Base-by-base conservation (phyloP, 2,113 vertebrate genomes). In the Tamias sibiricus region DNA sequence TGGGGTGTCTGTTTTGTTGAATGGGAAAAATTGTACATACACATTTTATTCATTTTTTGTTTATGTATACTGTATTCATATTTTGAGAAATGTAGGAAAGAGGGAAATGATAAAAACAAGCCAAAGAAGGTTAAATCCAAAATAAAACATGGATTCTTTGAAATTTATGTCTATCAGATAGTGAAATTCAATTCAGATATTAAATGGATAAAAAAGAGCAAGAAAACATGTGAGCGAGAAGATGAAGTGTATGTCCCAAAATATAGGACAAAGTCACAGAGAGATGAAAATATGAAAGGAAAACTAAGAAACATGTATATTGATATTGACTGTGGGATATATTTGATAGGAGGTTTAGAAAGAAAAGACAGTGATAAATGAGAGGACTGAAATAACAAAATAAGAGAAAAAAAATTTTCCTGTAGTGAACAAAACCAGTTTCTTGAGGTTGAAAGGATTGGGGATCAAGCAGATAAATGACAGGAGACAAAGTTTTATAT, bases 151-250 rank as follows among this genome's bases (percentile, higher is more conserved):
- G 49, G 19, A 62, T 69, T 92, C 10, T 76, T 72, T 16, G 69
- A 93, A 95, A 75, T 89, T 77, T 87, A n/a, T 93, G 40, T 54
- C 42, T 57, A 62, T 40, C 14, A 19, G 49, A 52, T 52, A 16
- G 12, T 64, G n/a, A 91, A 93, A 77, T 82, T 87, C 57, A 75
- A 76, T 93, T 80, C 26, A 64, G 54, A 93, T 42, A 87, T 74
- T 47, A 88, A 81, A 69, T 35, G 54, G 47, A 69, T 20, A 57
- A 22, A 20, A 20, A 57, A 54, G 54, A 54, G 54, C 19, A 49
- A 49, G 47, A 57, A 57, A 20, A n/a, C n/a, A 57, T 69, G 8
- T 84, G 7, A 37, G 80, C 59, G 69, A 62, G 80, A 89, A 93
- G 57, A 49, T 44, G 42, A 86, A 81, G 28, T 80, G 22, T 75